These are phyloP conservation scores for Rhingia rostrata DNA, from an alignment of 2,888 invertebrate species.

Conservation along the genomic window DNA sequence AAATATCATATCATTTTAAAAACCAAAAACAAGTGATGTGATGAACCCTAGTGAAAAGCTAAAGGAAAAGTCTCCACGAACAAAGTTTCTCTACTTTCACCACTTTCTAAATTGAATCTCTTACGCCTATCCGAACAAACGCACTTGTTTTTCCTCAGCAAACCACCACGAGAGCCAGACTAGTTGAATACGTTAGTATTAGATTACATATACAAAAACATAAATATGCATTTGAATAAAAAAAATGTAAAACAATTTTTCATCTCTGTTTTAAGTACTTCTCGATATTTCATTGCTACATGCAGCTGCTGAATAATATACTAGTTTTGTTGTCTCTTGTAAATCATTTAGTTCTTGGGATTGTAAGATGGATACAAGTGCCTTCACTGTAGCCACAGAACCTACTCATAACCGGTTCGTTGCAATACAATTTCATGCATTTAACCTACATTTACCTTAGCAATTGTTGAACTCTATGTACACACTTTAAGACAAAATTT, in stretches of 20 bases:
- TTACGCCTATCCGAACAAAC: constrained; percentile 63
- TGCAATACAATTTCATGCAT: constrained; percentile 69
- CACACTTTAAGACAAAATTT: constrained; percentile 1
- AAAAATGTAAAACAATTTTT: constrained; percentile 39
- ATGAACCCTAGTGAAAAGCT: constrained; percentile 67
- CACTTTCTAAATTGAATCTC: constrained; percentile 74
- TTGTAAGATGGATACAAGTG: constrained; percentile 55
- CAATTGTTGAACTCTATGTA: constrained; percentile 68
- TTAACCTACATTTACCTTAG: constrained; percentile 72
- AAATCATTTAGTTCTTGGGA: constrained; percentile 45
- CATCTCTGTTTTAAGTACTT: constrained; percentile 13
- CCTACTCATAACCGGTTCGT: constrained; percentile 67
- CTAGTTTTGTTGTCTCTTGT: constrained; percentile 24
- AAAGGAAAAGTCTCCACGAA: constrained; percentile 68
- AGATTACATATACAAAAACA: constrained; percentile 67
- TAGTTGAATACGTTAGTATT: constrained; percentile 73
- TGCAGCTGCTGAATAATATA: constrained; percentile 1
- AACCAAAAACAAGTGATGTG: constrained; percentile 54
- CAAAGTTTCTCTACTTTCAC: constrained; percentile 74
- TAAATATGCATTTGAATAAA: constrained; percentile 43
- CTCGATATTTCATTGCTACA: background rate
- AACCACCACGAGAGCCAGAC: constrained; percentile 55
- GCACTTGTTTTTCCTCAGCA: constrained; percentile 71
- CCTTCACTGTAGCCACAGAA: constrained; percentile 48
- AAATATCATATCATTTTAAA: constrained; percentile 20